Evolutionary conservation across 1,140 invertebrate genomes (phyloP).

Genomic region (Acromyrmex charruanus): DNA sequence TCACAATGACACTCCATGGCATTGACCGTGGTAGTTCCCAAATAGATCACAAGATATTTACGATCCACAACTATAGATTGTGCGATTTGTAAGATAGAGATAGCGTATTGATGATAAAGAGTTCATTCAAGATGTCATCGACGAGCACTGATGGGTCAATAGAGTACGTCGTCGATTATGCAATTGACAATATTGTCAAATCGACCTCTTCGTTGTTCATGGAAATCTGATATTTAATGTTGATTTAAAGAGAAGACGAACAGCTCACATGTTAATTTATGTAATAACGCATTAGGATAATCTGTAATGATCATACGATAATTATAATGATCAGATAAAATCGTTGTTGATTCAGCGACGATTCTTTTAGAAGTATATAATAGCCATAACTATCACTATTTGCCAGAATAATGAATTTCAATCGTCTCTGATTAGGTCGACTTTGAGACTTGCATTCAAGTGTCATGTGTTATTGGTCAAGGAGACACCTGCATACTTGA

Average conservation of each 20-base stretch:
- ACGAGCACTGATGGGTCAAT: background rate
- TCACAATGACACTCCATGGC: background rate
- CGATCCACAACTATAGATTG: background rate
- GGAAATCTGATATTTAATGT: background rate
- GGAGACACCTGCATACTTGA: constrained; percentile 23
- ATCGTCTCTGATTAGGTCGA: background rate
- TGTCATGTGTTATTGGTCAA: constrained; percentile 34
- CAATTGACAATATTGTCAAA: background rate
- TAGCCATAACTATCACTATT: background rate
- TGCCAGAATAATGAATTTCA: background rate
- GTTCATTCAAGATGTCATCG: background rate
- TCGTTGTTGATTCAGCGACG: background rate
- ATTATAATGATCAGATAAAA: background rate
- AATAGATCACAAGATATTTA: background rate
- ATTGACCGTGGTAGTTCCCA: background rate
- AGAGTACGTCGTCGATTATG: background rate
- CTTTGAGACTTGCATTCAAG: background rate
- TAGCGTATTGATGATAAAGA: background rate
- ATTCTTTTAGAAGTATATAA: background rate
- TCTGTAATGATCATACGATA: background rate
- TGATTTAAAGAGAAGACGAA: background rate
- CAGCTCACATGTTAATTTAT: background rate
- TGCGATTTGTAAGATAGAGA: background rate
- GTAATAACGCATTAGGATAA: background rate
- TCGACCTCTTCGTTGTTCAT: background rate